These are phyloP conservation scores for Montipora sp. DNA, from an alignment of 64 coral and sea anemone genomes.

Conservation along the genomic window DNA sequence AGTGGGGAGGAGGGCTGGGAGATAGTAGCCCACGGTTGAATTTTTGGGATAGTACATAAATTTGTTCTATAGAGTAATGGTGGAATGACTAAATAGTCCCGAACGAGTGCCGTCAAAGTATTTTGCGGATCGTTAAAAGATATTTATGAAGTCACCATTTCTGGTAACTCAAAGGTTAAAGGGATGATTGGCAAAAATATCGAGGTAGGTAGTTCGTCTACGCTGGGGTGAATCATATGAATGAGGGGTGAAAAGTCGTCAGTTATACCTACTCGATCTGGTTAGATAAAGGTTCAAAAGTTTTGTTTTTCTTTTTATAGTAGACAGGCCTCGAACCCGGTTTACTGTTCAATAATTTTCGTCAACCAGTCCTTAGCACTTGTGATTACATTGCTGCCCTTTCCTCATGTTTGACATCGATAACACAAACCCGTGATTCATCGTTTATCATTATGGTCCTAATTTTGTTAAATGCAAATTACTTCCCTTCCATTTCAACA, in stretches of 20 bases:
- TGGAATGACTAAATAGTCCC: not conserved
- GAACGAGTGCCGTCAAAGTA: not conserved
- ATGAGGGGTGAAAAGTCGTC: not conserved
- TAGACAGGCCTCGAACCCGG: conserved; percentile 1
- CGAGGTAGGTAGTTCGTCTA: not conserved
- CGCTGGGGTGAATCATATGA: conserved; percentile 1
- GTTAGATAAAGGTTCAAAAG: not conserved
- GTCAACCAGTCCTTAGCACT: not conserved
- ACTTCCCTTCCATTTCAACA: conserved; percentile 23
- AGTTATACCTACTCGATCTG: not conserved
- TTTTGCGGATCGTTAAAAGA: not conserved
- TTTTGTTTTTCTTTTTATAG: conserved; percentile 19
- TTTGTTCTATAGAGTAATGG: conserved; percentile 2
- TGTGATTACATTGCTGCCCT: not conserved
- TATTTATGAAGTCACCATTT: not conserved
- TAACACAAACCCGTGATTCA: conserved; percentile 16
- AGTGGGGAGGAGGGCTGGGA: conserved; percentile 5
- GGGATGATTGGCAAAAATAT: conserved; percentile 15
- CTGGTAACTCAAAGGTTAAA: not conserved
- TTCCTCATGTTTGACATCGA: not conserved
- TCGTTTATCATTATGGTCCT: conserved; percentile 5
- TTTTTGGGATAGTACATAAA: not conserved
- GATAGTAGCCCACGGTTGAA: not conserved
- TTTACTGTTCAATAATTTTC: not conserved
- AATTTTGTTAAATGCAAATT: conserved; percentile 14